phyloP scores from a whole-genome alignment of 2,113 vertebrate species.

The Peucedramus taeniatus region DNA sequence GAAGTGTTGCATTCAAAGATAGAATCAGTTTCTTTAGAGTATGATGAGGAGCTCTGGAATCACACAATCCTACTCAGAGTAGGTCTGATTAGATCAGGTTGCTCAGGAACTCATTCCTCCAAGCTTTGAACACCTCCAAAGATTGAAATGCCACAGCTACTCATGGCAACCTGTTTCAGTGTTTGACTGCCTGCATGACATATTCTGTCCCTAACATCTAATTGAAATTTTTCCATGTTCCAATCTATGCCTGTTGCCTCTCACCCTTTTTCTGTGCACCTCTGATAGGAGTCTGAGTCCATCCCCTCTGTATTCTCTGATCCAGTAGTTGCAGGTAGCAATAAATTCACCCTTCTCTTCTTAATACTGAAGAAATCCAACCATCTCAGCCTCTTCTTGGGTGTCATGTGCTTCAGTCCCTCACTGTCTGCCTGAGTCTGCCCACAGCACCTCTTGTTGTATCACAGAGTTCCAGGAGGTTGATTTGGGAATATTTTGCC shows the following conservation, averaged over 20 bases:
- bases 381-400: neutral
- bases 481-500: neutral
- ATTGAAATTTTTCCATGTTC: neutral
- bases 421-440: fast-evolving
- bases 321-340: neutral
- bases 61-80: neutral
- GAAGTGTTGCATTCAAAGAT: neutral
- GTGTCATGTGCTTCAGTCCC: neutral
- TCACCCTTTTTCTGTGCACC: neutral
- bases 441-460: fast-evolving
- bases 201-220: neutral
- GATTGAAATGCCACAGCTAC: neutral
- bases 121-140: neutral
- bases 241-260: neutral
- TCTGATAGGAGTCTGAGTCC: neutral
- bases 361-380: neutral
- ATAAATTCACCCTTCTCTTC: neutral
- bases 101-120: neutral
- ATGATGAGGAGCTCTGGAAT: neutral
- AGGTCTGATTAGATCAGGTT: neutral
- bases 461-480: neutral
- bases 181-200: neutral
- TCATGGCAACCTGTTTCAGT: neutral
- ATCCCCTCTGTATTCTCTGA: neutral
- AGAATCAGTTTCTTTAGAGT: neutral